Base-by-base conservation (phyloP, 2,113 vertebrate genomes). In the Coptodon rendalli region DNA sequence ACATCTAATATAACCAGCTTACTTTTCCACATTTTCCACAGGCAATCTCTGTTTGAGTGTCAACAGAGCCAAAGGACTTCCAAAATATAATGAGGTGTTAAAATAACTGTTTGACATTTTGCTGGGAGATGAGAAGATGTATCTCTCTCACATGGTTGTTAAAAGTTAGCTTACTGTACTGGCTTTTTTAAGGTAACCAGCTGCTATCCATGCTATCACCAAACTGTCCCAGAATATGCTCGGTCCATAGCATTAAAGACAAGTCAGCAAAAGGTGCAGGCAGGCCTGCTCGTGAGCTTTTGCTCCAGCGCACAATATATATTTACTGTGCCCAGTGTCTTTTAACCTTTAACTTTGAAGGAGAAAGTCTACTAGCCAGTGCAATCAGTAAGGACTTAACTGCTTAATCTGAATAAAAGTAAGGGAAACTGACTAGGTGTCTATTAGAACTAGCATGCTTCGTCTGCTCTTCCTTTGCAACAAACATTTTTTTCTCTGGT, bases 401-500 rank as follows among this genome's bases (percentile, higher is more conserved):
- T 27, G 6, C 29, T 48, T 6, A 40, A 59, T 86, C 53, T 63
- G 54, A 45, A 36, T 80, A 56, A 56, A n/a, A 84, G 2, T 50
- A 24, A 43, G 29, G 34, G 80, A 48, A 82, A 57, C 45, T 22
- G 29, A 80, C 56, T 16, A 31, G 24, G 71, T 3, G 6, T 5
- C 71, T 78, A 3, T 71, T 24, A 57, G 43, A 84, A 87, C 86
- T 79, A 71, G 66, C 40, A 19, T 29, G 40, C 53, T 19, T 52
- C 9, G 29, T 29, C 6, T 31, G 36, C 13, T 31, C 38, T 52
- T 80, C 87, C 82, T 88, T 8, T 56, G 59, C 40, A 89, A 52
- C 45, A 88, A 91, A 73, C 13, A 1, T 13, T 82, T 29, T 57
- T 92, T 88, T 89, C 66, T 86, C 24, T 80, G 19, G 10, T 66